Conservation (phyloP, 2,888 invertebrate species). For the Melanchra persicariae region DNA sequence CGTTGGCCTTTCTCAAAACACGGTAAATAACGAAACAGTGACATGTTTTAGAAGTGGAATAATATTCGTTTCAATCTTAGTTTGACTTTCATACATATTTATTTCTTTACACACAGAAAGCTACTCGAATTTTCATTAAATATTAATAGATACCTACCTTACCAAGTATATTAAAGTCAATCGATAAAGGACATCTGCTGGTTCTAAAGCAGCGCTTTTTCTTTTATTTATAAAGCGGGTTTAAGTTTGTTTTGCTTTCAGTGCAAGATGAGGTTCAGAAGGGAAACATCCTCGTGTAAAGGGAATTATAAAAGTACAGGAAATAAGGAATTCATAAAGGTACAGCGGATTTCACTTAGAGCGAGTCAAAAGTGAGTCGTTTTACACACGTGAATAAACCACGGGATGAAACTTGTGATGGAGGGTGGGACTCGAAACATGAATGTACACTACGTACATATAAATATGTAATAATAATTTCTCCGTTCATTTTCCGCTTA, state of each 20-base stretch:
- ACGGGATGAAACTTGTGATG: constrained; percentile 26
- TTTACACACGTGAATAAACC: constrained; percentile 41
- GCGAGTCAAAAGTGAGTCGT: constrained; percentile 42
- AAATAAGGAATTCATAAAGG: constrained; percentile 51
- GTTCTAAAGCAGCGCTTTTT: background rate
- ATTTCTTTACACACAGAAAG: constrained; percentile 27
- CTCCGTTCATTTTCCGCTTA: constrained; percentile 24
- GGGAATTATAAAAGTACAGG: constrained; percentile 34
- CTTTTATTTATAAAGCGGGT: background rate
- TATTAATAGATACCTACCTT: background rate
- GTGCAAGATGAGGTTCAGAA: constrained; percentile 1
- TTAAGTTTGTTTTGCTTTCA: constrained; percentile 14
- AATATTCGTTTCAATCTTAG: constrained; percentile 35
- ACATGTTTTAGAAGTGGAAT: constrained; percentile 29
- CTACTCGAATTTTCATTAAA: constrained; percentile 21
- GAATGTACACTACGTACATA: background rate
- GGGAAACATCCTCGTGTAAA: constrained; percentile 12
- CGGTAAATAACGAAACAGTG: constrained; percentile 48
- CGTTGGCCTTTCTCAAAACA: constrained; percentile 36
- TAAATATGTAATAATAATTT: constrained; percentile 18
- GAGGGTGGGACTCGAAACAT: background rate
- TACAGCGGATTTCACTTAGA: constrained; percentile 49
- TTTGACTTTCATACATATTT: constrained; percentile 16
- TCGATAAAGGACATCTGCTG: background rate
- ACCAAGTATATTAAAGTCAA: constrained; percentile 41